Conservation (phyloP, 2,113 vertebrate genomes). For the Zeus faber region DNA sequence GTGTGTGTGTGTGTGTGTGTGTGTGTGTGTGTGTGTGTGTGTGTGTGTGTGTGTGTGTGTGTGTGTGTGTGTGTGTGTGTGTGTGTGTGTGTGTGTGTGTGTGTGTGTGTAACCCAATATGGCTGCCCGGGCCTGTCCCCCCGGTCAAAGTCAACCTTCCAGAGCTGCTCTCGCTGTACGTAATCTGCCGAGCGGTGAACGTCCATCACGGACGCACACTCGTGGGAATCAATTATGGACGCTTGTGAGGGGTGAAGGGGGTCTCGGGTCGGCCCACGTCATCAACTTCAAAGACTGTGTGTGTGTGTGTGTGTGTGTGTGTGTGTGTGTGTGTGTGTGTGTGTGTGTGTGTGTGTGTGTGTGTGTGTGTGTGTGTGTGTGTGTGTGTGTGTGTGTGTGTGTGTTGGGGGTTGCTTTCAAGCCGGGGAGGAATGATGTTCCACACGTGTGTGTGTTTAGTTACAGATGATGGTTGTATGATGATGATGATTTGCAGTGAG, state of each 20-base stretch:
- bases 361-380: neutral
- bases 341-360: neutral
- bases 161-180: constrained; percentile 24
- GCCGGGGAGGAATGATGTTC: too few relatives aligned
- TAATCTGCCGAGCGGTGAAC: constrained; percentile 18
- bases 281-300: constrained; percentile 41
- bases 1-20: too few relatives aligned
- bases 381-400: constrained; percentile 2
- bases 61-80: constrained; percentile 2
- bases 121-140: constrained; percentile 11
- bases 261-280: constrained; percentile 32
- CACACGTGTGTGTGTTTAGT: too few relatives aligned
- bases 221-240: constrained; percentile 49
- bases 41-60: neutral
- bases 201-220: constrained; percentile 39
- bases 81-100: constrained; percentile 2
- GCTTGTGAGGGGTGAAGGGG: constrained; percentile 19
- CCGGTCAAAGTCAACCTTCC: constrained; percentile 9
- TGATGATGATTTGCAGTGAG: too few relatives aligned
- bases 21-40: too few relatives aligned
- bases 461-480: too few relatives aligned
- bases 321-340: neutral
- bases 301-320: constrained; percentile 5
- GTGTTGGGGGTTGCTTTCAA: too few relatives aligned
- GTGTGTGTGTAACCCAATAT: neutral